Percentiles rank a stretch among this genome's conserved stretches.
Evolutionary conservation across 2,797 vertebrate genomes (phyloP).

Genomic region (Silurus lanzhouensis): DNA sequence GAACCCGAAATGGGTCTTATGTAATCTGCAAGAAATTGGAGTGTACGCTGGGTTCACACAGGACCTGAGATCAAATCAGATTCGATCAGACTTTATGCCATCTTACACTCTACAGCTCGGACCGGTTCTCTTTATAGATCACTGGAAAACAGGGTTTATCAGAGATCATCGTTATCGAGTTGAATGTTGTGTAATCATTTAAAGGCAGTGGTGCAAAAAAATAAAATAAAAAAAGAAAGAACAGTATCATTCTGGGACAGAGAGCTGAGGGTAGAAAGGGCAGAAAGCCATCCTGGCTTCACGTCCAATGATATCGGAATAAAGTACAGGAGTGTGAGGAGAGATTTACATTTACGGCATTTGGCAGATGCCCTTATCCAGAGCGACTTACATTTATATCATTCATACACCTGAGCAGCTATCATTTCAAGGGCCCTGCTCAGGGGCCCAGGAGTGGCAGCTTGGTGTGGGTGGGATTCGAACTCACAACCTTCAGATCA

Average conservation of each 20-base stretch:
- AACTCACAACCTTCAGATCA: no score
- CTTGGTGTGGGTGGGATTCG: no score
- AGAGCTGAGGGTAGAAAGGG: background rate
- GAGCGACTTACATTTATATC: no score
- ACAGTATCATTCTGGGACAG: background rate
- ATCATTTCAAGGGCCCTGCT: no score
- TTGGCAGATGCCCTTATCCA: no score
- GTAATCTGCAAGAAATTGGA: background rate
- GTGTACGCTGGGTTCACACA: background rate
- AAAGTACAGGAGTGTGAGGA: background rate
- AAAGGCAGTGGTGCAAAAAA: background rate
- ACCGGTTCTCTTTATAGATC: background rate
- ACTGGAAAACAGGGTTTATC: background rate
- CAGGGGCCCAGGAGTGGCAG: no score
- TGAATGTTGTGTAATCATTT: conserved; percentile 10
- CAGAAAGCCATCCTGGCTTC: background rate
- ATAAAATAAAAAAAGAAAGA: no score
- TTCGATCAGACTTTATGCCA: background rate
- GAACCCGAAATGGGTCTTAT: background rate
- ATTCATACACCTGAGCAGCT: no score
- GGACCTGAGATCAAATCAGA: background rate
- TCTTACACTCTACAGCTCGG: background rate
- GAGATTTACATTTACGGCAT: no score
- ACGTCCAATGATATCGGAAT: background rate
- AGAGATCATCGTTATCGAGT: background rate